phyloP scores from a whole-genome alignment of 1,140 invertebrate genomes.

The Oncopeltus fasciatus region DNA sequence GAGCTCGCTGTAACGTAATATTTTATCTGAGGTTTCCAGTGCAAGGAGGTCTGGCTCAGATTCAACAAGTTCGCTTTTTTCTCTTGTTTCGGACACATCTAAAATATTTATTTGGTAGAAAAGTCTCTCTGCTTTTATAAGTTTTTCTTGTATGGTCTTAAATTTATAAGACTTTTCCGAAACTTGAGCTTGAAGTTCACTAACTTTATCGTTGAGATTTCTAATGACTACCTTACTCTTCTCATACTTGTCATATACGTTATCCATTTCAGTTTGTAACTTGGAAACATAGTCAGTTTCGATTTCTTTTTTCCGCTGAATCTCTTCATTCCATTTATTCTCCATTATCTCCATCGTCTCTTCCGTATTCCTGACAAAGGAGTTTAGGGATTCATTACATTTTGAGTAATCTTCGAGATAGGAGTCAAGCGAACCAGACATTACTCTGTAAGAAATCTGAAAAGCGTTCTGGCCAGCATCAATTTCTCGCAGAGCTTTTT shows the following conservation, averaged over 20 bases:
- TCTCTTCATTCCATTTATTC: neutral
- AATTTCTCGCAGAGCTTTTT: neutral
- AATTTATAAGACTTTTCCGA: neutral
- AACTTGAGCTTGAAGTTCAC: neutral
- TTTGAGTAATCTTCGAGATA: neutral
- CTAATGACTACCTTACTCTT: neutral
- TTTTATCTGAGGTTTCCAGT: neutral
- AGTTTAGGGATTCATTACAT: neutral
- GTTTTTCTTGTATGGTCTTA: neutral
- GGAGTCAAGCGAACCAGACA: neutral
- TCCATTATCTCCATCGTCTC: neutral
- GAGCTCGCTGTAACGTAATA: neutral
- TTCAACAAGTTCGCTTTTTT: neutral
- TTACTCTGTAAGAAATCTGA: neutral
- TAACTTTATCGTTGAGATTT: neutral
- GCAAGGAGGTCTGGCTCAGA: neutral
- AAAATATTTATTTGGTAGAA: neutral
- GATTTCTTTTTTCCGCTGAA: neutral
- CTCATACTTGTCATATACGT: neutral
- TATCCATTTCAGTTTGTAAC: neutral
- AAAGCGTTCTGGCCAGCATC: neutral
- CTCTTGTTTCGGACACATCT: neutral
- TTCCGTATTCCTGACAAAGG: neutral
- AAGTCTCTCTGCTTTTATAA: neutral
- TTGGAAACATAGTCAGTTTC: neutral